These are phyloP conservation scores for Keiferia lycopersicella DNA, from an alignment of 2,888 invertebrate species.

Conservation along the genomic window DNA sequence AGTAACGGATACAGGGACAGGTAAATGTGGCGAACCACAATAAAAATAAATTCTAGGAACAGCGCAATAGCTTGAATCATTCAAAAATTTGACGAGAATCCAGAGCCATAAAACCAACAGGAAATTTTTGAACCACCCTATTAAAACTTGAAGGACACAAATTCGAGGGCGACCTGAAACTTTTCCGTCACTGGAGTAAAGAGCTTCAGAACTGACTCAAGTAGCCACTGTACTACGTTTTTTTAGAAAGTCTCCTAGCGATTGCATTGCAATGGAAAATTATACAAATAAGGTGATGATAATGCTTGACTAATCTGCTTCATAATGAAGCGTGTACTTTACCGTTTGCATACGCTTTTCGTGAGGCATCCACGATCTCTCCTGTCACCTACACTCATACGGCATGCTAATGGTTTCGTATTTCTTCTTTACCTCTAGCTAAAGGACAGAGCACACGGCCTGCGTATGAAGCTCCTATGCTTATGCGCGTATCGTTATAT, in stretches of 20 bases:
- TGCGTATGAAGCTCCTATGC: too few relatives aligned
- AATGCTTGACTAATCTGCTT: slow-evolving; percentile 1
- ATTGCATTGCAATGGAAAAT: slow-evolving; percentile 15
- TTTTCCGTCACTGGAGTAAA: slow-evolving; percentile 1
- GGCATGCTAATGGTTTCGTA: slow-evolving; percentile 40
- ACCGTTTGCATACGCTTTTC: slow-evolving; percentile 32
- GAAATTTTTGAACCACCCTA: neutral
- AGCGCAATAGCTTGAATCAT: neutral
- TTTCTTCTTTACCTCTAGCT: slow-evolving; percentile 35
- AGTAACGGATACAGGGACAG: slow-evolving; percentile 54
- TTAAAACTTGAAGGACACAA: slow-evolving; percentile 12
- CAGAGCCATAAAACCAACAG: neutral
- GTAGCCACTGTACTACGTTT: neutral
- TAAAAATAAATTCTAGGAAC: neutral
- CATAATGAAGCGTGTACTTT: slow-evolving; percentile 12
- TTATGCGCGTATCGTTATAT: too few relatives aligned
- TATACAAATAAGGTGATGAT: neutral
- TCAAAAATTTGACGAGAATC: neutral
- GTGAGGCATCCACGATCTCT: slow-evolving; percentile 28
- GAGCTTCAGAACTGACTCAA: neutral
- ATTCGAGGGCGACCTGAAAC: neutral
- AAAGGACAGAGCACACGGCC: too few relatives aligned
- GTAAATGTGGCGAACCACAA: slow-evolving; percentile 27
- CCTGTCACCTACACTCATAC: slow-evolving; percentile 26
- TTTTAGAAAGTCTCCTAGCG: neutral